Evolutionary conservation across 2,888 invertebrate genomes (phyloP), one percentile per base, ranked within the genome.

Genomic region (Petrophora chlorosata): DNA sequence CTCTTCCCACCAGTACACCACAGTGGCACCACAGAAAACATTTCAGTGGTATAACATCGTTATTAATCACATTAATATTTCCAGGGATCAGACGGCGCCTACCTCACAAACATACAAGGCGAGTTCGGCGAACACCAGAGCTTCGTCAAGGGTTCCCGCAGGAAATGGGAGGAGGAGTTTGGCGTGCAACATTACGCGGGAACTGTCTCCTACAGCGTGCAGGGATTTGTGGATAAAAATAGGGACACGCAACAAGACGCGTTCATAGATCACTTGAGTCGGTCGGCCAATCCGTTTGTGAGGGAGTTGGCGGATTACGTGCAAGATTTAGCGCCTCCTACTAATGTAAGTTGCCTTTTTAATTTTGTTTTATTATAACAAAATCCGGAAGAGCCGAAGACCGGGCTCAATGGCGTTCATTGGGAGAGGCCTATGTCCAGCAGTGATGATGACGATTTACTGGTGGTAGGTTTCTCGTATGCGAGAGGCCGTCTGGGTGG

Each of bases 221-320:
- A 94, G 53, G 97, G 97, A 10, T 89, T 98, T 79, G 96, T 98
- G 1, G 97, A 97, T 73, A 98, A 98, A 85, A 98, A 98, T 79
- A 91, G 97, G 5, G 97, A 98, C 70, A 96, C 97, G 0, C 97
- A 97, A 74, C 97, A 98, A 76, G 97, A 97, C 72, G 96, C 97
- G 0, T 95, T 98, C 72, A 97, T 98, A 59, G 97, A 98, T 76
- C 95, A 96, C 59, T 93, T 98, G 90, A 95, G 95, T 30, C 91
- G 96, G 28, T 97, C 97, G 35, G 93, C 93, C 3, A 96, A 96
- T 70, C 93, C 94, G 25, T 97, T 97, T 72, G 95, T 97, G 0
- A 94, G 95, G 68, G 96, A 96, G 67, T 86, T 94, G 5, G 93
- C 93, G 1, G 92, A 92, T 61, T 91, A 91, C 46, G 87, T 85